Percentiles rank a stretch among this genome's conserved stretches.
These are phyloP conservation scores for Podarcis lilfordi DNA, from an alignment of 2,797 vertebrate genomes.

Conservation along the genomic window DNA sequence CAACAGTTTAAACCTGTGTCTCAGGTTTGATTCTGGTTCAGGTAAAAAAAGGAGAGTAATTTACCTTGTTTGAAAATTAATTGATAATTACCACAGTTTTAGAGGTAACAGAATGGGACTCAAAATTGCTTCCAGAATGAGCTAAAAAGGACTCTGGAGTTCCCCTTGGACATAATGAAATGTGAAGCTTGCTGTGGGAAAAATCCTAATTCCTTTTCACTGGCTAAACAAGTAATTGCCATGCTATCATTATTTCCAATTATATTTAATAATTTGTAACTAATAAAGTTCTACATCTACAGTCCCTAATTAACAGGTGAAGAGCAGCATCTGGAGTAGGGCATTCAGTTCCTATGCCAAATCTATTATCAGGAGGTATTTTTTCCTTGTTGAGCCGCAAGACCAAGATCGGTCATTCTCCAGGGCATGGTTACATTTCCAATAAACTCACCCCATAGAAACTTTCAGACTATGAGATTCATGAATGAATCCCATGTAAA, in stretches of 20 bases:
- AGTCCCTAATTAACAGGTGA: not conserved
- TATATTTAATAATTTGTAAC: not conserved
- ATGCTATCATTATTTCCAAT: not conserved
- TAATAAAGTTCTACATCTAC: not conserved
- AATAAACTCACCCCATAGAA: not conserved
- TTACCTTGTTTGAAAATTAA: conserved; percentile 1
- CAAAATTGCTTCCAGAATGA: not conserved
- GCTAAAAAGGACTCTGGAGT: not conserved
- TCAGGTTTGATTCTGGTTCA: not conserved
- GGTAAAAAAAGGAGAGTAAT: not conserved
- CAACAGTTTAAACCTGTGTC: not conserved
- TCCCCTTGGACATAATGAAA: not conserved
- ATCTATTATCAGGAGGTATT: not conserved
- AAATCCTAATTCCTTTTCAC: not conserved
- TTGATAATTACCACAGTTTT: not conserved
- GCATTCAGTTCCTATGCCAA: not conserved
- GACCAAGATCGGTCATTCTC: not conserved
- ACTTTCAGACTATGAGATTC: not conserved
- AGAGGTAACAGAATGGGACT: not conserved
- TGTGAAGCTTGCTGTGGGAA: not conserved
- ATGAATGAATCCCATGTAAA: not conserved
- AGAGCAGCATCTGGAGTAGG: not conserved
- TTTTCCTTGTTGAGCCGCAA: not conserved
- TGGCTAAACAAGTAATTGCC: not conserved
- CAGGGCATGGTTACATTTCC: not conserved